Evolutionary conservation across 1,140 invertebrate species (phyloP), one percentile per base, ranked within the genome.

Genomic region (Chrysoperla carnea): DNA sequence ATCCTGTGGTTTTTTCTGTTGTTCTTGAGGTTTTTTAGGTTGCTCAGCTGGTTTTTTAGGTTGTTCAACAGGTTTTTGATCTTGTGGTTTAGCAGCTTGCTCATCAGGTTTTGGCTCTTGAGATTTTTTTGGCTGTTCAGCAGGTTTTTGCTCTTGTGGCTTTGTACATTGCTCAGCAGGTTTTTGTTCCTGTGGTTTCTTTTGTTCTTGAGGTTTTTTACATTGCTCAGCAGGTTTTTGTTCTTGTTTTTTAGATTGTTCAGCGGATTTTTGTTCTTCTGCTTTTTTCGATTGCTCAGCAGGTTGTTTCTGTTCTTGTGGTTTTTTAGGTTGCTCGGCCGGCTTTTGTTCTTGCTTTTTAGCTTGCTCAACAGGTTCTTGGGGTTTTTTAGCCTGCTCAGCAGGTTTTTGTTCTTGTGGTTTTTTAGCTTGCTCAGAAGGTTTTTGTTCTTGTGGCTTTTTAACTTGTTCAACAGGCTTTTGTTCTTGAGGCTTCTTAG

Each of bases 41-140:
- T 46, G 37, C 36, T 39, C 44, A 9, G 37, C 12, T 46, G 46
- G 47, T 6, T 28, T 36, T 49, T 41, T 31, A 36, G 60, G 60
- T 48, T 66, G 66, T 46, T 66, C 64, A 27, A 59, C 50, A 14
- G 55, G 54, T 49, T 64, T 66, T 37, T 43, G 42, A 23, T 49
- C 40, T 15, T 50, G 40, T 35, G 48, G 46, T 31, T 45, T 44
- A 9, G 49, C 48, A 8, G 44, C 44, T 37, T 47, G 42, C 7
- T 46, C 41, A 31, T 23, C 47, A 12, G 50, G 29, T 43, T 41
- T 39, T 31, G 48, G 36, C 33, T 41, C 40, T 42, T 50, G 42
- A 36, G 50, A 35, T 28, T 49, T 43, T 27, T 46, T 33, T 23
- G 46, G 31, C 46, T 38, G 15, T 17, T 45, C 23, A 11, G 11